Base-by-base conservation (phyloP, 2,113 vertebrate species). In the Polypterus bichir region DNA sequence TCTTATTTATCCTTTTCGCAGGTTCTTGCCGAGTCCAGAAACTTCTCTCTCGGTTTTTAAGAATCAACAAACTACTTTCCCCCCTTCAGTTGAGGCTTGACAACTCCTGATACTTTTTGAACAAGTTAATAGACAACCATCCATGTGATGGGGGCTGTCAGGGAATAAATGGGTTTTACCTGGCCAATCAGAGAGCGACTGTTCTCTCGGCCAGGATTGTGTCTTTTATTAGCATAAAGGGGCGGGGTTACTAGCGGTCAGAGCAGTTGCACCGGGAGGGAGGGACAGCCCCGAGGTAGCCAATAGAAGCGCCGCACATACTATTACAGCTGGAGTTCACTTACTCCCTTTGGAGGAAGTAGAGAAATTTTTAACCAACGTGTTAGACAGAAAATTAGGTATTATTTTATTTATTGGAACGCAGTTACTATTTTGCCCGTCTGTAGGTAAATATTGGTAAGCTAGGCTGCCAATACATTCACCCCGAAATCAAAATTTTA, bases 41-140 rank as follows among this genome's bases (percentile, higher is more conserved):
- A 87, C 79, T 85, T 81, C 76, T 83, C 72, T 71, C 85, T 77
- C 73, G 70, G 79, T 83, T 87, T 92, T 85, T 88, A 88, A 86
- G 84, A 90, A 86, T 88, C 86, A 91, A 89, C 88, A 87, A 88
- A 91, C 85, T 87, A 86, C 88, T 90, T 92, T 81, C 76, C 85
- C 83, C 82, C 75, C 87, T 89, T 81, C 81, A 80, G 75, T 76
- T 64, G 87, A 84, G 93, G 90, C 88, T 91, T 97, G 93, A 94
- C 94, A 97, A 97, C 92, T 96, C 93, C 93, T 83, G 92, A 94
- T 91, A 98, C 88, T 98, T 97, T 97, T 96, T 90, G 92, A 96
- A 97, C 94, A 98, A 98, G 93, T 97, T 98, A 96, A 97, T 97
- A 97, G 94, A 97, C 92, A 95, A 95, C 89, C 94, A 84, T 97